Percentiles rank a stretch among this genome's conserved stretches.
Evolutionary conservation across 2,113 vertebrate genomes (phyloP).

Genomic region (Cervus canadensis): DNA sequence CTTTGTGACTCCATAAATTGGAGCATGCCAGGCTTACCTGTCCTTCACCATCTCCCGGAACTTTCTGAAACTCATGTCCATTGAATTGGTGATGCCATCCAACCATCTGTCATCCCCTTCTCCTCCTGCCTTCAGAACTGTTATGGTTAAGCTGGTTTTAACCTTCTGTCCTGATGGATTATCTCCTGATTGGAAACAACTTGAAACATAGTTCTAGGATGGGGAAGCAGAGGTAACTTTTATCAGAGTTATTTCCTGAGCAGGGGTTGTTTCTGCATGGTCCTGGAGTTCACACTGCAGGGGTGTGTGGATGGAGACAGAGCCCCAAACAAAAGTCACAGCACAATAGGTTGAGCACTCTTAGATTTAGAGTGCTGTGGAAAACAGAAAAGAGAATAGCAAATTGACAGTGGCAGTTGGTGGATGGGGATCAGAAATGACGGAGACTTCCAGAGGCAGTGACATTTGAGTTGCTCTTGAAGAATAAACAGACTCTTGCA

Average conservation of each 20-base stretch:
- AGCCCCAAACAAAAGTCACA: background rate
- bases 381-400: background rate
- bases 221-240: background rate
- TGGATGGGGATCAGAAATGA: background rate
- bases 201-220: background rate
- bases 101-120: background rate
- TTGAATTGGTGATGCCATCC: background rate
- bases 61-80: background rate
- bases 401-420: background rate
- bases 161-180: background rate
- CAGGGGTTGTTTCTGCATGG: background rate
- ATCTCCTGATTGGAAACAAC: background rate
- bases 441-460: background rate
- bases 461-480: constrained; percentile 1
- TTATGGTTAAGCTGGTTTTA: background rate
- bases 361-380: background rate
- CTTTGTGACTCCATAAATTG: background rate
- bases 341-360: background rate
- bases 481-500: background rate
- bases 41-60: background rate
- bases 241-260: constrained; percentile 25
- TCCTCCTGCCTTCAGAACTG: background rate
- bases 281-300: background rate
- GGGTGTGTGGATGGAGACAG: background rate
- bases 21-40: background rate